phyloP scores from a whole-genome alignment of 2,797 vertebrate species.

The Xiphophorus birchmanni region DNA sequence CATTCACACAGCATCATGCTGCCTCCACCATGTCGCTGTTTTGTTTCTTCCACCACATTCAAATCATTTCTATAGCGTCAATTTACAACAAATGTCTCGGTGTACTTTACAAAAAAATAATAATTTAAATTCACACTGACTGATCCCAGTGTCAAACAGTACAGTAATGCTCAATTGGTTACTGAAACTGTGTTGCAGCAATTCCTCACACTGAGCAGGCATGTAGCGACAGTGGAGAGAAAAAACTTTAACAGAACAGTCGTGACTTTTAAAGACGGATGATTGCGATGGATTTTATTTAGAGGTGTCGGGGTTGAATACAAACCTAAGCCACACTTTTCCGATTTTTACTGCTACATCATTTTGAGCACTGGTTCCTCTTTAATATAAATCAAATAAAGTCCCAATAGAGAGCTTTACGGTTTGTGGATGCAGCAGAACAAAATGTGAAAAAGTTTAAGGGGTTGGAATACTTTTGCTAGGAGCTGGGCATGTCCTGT shows the following conservation, averaged over 20 bases:
- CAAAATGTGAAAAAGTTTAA: background rate
- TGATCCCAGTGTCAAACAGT: too few relatives aligned
- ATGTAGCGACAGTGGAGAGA: too few relatives aligned
- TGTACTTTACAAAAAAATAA: too few relatives aligned
- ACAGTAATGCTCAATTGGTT: too few relatives aligned
- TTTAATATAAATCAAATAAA: background rate
- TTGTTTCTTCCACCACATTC: background rate
- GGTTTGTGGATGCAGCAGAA: too few relatives aligned
- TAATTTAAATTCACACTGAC: too few relatives aligned
- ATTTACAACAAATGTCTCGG: too few relatives aligned
- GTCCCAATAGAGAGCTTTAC: background rate
- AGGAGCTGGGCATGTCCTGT: conserved; percentile 20
- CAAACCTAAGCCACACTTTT: background rate
- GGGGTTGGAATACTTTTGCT: background rate
- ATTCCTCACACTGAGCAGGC: background rate
- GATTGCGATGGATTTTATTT: background rate
- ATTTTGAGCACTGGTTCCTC: background rate
- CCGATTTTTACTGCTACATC: too few relatives aligned
- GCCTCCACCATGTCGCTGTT: background rate
- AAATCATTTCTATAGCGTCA: too few relatives aligned
- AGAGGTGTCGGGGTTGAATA: background rate
- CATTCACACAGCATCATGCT: background rate
- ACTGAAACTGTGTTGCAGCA: too few relatives aligned
- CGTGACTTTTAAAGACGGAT: background rate
- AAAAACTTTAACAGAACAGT: background rate